These are phyloP conservation scores for Leptopilina syphax DNA, from an alignment of 2,888 invertebrate species.

Conservation along the genomic window DNA sequence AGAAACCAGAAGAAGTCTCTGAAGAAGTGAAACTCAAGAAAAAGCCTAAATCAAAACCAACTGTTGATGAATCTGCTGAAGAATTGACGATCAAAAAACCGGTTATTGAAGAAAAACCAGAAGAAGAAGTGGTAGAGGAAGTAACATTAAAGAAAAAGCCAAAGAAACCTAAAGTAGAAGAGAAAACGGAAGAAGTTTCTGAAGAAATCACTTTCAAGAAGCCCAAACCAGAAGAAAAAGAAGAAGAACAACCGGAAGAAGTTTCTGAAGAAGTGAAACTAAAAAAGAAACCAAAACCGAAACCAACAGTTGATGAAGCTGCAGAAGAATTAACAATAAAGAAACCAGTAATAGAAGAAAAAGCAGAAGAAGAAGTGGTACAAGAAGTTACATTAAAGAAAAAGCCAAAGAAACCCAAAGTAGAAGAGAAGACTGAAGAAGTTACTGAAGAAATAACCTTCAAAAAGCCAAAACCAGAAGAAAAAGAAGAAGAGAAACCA, in stretches of 20 bases:
- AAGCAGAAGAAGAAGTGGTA: constrained; percentile 53
- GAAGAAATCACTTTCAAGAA: constrained; percentile 63
- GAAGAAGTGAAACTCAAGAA: constrained; percentile 82
- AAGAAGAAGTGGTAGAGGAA: constrained; percentile 61
- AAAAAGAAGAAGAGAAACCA: constrained; percentile 68
- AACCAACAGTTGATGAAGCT: constrained; percentile 62
- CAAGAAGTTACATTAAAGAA: constrained; percentile 64
- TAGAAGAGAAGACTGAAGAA: constrained; percentile 65
- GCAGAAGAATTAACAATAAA: constrained; percentile 65
- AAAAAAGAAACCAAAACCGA: constrained; percentile 60
- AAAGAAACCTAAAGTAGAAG: constrained; percentile 60
- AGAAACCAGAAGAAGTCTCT: constrained; percentile 84
- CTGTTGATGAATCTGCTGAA: too few species aligned
- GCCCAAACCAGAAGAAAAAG: constrained; percentile 57
- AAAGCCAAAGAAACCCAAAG: constrained; percentile 62
- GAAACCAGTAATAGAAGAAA: constrained; percentile 60
- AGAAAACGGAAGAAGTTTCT: constrained; percentile 62
- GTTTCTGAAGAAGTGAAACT: constrained; percentile 65
- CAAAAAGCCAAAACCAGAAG: constrained; percentile 57
- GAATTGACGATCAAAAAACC: too few species aligned
- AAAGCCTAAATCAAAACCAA: constrained; percentile 40
- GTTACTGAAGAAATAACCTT: constrained; percentile 72
- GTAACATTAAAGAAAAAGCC: constrained; percentile 47
- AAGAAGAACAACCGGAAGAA: constrained; percentile 64
- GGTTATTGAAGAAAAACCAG: constrained; percentile 44